phyloP scores from a whole-genome alignment of 2,113 vertebrate species.

The Heteronetta atricapilla region DNA sequence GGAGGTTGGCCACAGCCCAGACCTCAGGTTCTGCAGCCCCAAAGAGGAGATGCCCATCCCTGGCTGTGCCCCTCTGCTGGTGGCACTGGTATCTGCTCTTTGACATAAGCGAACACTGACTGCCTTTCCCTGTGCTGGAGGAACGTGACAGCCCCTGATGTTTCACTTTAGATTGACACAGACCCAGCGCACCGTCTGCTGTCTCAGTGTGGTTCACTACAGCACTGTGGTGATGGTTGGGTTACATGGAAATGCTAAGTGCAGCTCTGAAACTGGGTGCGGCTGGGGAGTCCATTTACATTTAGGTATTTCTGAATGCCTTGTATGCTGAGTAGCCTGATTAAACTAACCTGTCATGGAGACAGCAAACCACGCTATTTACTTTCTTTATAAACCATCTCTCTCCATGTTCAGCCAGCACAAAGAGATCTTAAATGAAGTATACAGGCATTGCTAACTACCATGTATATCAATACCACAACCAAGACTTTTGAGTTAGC shows the following conservation, averaged over 20 bases:
- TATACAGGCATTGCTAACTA: background rate
- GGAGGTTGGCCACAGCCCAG: background rate
- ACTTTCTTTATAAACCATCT: background rate
- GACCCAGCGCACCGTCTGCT: background rate
- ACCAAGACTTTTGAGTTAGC: background rate
- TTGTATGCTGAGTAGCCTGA: background rate
- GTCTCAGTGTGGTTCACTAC: background rate
- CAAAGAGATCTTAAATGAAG: background rate
- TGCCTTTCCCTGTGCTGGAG: background rate
- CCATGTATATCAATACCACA: background rate
- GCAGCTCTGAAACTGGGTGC: background rate
- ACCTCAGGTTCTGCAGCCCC: background rate
- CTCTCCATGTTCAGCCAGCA: background rate
- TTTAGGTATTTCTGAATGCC: background rate
- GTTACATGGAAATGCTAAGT: background rate
- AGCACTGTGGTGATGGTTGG: background rate
- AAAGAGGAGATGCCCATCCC: background rate
- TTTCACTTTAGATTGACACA: background rate
- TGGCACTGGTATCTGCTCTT: background rate
- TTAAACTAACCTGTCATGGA: background rate
- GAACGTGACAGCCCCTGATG: background rate
- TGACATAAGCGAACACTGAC: background rate
- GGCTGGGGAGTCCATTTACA: background rate
- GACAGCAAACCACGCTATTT: background rate
- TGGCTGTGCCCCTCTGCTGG: background rate